A percentile compares a stretch with the other conserved stretches of the same genome.
Evolutionary conservation across 2,797 vertebrate genomes (phyloP).

Genomic region (Perodicticus potto): DNA sequence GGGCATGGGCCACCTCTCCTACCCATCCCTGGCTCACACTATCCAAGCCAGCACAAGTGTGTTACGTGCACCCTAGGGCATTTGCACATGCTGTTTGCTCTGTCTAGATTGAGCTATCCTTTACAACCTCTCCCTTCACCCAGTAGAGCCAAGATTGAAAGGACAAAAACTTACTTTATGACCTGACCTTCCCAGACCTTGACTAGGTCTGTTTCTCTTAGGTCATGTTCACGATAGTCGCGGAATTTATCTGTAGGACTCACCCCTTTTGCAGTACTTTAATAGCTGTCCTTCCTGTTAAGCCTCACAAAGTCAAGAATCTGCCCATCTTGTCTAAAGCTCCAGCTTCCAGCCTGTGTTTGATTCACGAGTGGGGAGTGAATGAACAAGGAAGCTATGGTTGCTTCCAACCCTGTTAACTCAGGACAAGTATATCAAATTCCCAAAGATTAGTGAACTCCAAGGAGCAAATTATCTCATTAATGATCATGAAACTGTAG

Average conservation of each 20-base stretch:
- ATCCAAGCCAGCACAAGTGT: fast-evolving
- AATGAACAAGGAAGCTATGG: not conserved
- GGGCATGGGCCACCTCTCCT: not conserved
- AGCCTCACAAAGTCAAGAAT: not conserved
- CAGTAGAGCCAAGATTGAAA: not conserved
- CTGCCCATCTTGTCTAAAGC: not conserved
- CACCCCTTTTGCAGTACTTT: not conserved
- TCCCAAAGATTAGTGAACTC: not conserved
- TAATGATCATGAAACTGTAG: not conserved
- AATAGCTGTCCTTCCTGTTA: not conserved
- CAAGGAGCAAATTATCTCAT: slow-evolving; percentile 6
- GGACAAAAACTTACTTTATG: not conserved
- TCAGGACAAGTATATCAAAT: not conserved
- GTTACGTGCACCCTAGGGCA: not conserved
- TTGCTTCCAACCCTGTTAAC: not conserved
- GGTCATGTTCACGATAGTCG: not conserved
- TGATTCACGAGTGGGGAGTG: not conserved
- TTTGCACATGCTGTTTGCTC: not conserved
- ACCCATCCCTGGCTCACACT: too few species aligned
- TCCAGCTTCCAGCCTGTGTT: not conserved
- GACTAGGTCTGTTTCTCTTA: not conserved
- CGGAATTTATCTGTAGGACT: not conserved
- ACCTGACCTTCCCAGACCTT: not conserved
- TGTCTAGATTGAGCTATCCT: not conserved
- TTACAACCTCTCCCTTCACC: not conserved